Evolutionary conservation across 1,140 invertebrate species (phyloP), one percentile per base, ranked within the genome.

Genomic region (Arion vulgaris): DNA sequence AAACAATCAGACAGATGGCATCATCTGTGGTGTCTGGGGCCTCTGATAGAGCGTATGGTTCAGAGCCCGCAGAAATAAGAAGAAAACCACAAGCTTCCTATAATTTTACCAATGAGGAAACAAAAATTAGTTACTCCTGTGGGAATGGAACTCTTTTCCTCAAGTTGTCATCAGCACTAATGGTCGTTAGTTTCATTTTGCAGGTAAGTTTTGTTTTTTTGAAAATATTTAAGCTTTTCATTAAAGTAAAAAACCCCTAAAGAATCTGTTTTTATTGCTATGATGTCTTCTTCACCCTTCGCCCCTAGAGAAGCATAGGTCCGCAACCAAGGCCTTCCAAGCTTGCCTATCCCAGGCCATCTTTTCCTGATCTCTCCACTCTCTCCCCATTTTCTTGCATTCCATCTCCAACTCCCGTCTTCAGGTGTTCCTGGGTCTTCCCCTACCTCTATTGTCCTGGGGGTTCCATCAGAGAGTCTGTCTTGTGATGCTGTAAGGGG

Each of bases 61-160:
- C 72, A 13, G 62, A 71, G 15, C 78, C 62, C 1, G 36, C 0
- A 4, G 62, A 69, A 45, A 2, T 38, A 5, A 41, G n/a, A 23
- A 49, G 62, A 38, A 32, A 23, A 66, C 68, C 62, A 28, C 13
- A 32, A 32, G 23, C 76, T 68, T 57, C 78, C 1, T 62, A 78
- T 62, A 38, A 57, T 32, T 69, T 69, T 13, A 19, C 71, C 57
- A 34, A 41, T 45, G 78, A 71, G 0, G 78, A 80, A n/a, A 80
- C 62, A 41, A 80, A 71, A 36, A 41, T 80, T 15, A 80, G 62
- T n/a, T 80, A 41, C 66, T 71, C 68, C 23, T 80, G 62, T 71
- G 53, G 38, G 28, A 78, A 78, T 68, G 62, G 76, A 39, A 62
- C 28, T 1, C 34, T 78, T 0, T 68, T 68, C 34, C 76, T 78